Evolutionary conservation across 2,113 vertebrate genomes (phyloP).

Genomic region (Erpornis zantholeuca): DNA sequence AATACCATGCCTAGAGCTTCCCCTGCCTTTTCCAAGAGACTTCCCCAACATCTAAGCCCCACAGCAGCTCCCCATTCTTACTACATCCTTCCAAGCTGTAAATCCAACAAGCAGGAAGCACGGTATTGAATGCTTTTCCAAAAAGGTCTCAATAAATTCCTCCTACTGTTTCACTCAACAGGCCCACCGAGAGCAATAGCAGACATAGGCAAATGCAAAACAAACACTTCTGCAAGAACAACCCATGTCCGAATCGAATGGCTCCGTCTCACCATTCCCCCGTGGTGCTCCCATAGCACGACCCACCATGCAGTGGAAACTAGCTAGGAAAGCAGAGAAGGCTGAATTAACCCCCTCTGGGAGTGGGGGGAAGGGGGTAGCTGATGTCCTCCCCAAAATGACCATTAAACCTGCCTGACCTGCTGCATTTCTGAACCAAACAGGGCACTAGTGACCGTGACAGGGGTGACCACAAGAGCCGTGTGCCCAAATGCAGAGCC

Average conservation of each 20-base stretch:
- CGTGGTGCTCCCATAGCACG: accelerated
- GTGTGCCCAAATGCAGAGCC: accelerated
- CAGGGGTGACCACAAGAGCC: accelerated
- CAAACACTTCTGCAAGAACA: not conserved
- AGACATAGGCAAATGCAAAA: not conserved
- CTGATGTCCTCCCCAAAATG: not conserved
- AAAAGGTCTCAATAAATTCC: not conserved
- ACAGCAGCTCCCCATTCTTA: not conserved
- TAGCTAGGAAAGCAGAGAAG: not conserved
- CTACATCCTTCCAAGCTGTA: not conserved
- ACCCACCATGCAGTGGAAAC: not conserved
- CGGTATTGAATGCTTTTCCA: not conserved
- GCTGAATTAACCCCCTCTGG: not conserved
- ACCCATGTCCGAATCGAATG: accelerated
- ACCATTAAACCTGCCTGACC: not conserved
- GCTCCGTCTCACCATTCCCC: accelerated
- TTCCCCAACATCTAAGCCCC: not conserved
- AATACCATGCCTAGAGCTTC: accelerated
- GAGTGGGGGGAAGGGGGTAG: not conserved
- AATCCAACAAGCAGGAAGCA: slow-evolving; percentile 6
- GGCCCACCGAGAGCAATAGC: not conserved
- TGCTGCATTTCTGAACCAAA: not conserved
- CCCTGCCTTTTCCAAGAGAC: not conserved
- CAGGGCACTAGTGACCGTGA: accelerated
- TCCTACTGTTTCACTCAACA: not conserved